These are phyloP conservation scores for Ceramica pisi DNA, from an alignment of 2,888 invertebrate species.

Conservation along the genomic window DNA sequence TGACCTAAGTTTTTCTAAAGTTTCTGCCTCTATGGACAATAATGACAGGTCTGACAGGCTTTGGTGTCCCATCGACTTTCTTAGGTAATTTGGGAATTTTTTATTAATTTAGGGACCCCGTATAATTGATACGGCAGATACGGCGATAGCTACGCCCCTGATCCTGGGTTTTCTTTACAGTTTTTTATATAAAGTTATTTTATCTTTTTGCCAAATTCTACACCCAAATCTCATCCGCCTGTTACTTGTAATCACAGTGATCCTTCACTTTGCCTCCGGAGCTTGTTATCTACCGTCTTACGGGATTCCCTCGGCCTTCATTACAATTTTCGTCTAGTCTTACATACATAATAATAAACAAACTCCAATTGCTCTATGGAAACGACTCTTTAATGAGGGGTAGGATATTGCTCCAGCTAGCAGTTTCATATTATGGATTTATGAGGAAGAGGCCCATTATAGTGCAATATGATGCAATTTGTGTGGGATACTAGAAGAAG, in stretches of 20 bases:
- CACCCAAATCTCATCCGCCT: constrained; percentile 52
- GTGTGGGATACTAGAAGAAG: constrained; percentile 14
- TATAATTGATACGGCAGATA: too few species aligned
- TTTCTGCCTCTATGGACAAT: too few species aligned
- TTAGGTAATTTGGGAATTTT: too few species aligned
- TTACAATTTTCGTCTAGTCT: constrained; percentile 88
- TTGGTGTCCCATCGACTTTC: too few species aligned
- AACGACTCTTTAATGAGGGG: constrained; percentile 71
- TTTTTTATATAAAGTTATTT: background rate
- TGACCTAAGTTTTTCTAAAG: too few species aligned
- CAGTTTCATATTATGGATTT: constrained; percentile 69
- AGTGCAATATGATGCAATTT: constrained; percentile 61
- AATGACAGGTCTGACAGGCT: too few species aligned
- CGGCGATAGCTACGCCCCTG: too few species aligned
- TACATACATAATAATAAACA: constrained; percentile 84
- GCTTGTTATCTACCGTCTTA: constrained; percentile 87
- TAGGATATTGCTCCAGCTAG: constrained; percentile 60
- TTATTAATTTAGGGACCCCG: too few species aligned
- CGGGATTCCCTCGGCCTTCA: constrained; percentile 84
- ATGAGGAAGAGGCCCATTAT: constrained; percentile 58
- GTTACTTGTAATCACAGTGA: constrained; percentile 45
- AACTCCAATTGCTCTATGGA: constrained; percentile 68
- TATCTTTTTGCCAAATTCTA: background rate
- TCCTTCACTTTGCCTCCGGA: constrained; percentile 70
- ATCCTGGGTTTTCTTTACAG: background rate